Conservation (phyloP, 2,888 invertebrate genomes). For the Megamerina dolium region DNA sequence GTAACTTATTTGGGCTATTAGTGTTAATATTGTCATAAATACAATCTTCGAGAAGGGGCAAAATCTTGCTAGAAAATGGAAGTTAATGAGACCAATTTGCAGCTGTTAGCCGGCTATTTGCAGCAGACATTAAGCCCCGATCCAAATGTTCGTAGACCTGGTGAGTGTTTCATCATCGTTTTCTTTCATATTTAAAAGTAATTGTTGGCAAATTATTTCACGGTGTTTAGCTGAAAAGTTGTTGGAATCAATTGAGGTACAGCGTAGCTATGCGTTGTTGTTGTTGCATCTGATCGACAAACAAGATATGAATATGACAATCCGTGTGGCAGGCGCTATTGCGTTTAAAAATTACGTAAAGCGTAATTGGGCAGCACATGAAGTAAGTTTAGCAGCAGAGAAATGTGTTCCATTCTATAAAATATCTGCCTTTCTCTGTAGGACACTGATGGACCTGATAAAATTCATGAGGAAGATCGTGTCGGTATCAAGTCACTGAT, state of each 20-base stretch:
- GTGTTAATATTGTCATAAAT: no score
- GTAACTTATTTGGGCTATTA: no score
- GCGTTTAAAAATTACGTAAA: constrained; percentile 96
- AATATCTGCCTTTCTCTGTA: constrained; percentile 23
- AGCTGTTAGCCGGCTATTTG: constrained; percentile 75
- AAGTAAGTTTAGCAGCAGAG: constrained; percentile 64
- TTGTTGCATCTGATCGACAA: constrained; percentile 82
- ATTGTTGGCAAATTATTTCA: not conserved
- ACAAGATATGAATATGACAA: constrained; percentile 69
- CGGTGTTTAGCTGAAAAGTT: constrained; percentile 75
- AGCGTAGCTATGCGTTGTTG: constrained; percentile 84
- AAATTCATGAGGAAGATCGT: constrained; percentile 75
- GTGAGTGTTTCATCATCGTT: constrained; percentile 50
- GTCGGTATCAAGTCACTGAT: constrained; percentile 76
- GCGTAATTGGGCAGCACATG: constrained; percentile 76
- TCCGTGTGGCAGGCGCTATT: constrained; percentile 84
- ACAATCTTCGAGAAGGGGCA: no score
- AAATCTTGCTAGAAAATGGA: no score
- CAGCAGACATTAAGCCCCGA: constrained; percentile 85
- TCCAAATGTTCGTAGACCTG: constrained; percentile 72
- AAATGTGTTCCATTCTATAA: not conserved
- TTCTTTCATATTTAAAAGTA: not conserved
- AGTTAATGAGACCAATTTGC: constrained; percentile 77
- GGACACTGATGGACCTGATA: constrained; percentile 67
- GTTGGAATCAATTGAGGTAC: constrained; percentile 81